These are phyloP conservation scores for Teinopalpus imperialis DNA, from an alignment of 2,888 invertebrate genomes.

Conservation along the genomic window DNA sequence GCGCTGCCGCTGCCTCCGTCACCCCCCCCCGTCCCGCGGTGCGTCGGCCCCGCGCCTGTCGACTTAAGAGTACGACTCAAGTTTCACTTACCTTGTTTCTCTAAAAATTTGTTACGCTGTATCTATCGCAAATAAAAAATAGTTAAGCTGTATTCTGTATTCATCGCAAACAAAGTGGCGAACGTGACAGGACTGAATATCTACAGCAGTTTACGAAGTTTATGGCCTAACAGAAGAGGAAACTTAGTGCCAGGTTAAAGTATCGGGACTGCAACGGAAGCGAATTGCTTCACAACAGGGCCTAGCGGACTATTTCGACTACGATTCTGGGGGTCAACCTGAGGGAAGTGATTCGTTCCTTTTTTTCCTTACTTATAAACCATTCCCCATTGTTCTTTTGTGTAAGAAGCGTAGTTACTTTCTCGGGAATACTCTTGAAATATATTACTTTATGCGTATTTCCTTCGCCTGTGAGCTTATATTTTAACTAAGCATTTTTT, in stretches of 20 bases:
- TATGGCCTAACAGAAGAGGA: not conserved
- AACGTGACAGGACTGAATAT: not conserved
- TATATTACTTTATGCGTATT: not conserved
- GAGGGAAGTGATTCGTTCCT: not conserved
- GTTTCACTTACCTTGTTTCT: no score
- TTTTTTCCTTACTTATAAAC: not conserved
- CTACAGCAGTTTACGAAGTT: not conserved
- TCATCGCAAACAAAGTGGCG: not conserved
- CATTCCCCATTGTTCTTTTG: not conserved
- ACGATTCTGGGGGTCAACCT: not conserved
- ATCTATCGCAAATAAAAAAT: no score
- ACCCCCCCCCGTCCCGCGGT: no score
- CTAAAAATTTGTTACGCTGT: no score
- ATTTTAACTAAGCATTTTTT: not conserved
- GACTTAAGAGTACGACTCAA: no score
- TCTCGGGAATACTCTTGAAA: not conserved
- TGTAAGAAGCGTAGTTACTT: not conserved
- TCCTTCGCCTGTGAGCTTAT: not conserved
- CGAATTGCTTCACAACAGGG: not conserved
- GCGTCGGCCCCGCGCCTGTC: no score
- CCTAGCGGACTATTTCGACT: not conserved
- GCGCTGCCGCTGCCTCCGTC: no score
- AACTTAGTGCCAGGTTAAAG: not conserved
- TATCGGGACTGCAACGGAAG: not conserved
- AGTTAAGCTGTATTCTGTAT: no score